phyloP scores from a whole-genome alignment of 2,113 vertebrate genomes.

The Lasiurus cinereus region DNA sequence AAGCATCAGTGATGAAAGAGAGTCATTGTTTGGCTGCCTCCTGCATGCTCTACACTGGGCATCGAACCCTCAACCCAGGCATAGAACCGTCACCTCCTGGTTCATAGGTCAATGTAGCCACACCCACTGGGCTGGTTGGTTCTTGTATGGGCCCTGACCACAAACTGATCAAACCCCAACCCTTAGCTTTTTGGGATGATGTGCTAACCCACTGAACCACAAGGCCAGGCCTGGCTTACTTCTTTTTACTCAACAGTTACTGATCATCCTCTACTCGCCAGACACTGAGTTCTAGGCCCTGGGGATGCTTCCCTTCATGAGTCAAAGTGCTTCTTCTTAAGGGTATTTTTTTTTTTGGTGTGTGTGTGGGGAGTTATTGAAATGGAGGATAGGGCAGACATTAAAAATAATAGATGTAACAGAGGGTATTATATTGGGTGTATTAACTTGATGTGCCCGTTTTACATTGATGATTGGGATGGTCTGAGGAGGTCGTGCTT shows the following conservation, averaged over 20 bases:
- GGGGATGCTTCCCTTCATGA: background rate
- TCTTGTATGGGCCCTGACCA: background rate
- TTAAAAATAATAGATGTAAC: background rate
- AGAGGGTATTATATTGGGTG: background rate
- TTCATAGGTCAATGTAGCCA: no score
- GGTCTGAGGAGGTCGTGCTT: background rate
- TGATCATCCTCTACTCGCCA: background rate
- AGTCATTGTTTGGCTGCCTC: no score
- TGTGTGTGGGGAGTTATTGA: rapidly evolving
- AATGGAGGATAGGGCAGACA: background rate
- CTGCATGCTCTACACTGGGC: no score
- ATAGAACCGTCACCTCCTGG: no score
- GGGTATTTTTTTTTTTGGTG: background rate
- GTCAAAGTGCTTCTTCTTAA: background rate
- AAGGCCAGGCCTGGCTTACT: background rate
- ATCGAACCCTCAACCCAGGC: no score
- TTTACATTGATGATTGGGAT: background rate
- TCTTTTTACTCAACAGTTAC: background rate
- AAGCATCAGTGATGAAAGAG: no score
- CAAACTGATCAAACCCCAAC: background rate
- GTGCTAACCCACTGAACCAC: background rate
- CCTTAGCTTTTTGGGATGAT: background rate
- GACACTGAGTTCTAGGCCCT: background rate
- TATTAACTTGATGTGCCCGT: background rate
- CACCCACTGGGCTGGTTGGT: background rate